Evolutionary conservation across 1,140 invertebrate genomes (phyloP), one percentile per base, ranked within the genome.

Genomic region (Calliopsis andreniformis): DNA sequence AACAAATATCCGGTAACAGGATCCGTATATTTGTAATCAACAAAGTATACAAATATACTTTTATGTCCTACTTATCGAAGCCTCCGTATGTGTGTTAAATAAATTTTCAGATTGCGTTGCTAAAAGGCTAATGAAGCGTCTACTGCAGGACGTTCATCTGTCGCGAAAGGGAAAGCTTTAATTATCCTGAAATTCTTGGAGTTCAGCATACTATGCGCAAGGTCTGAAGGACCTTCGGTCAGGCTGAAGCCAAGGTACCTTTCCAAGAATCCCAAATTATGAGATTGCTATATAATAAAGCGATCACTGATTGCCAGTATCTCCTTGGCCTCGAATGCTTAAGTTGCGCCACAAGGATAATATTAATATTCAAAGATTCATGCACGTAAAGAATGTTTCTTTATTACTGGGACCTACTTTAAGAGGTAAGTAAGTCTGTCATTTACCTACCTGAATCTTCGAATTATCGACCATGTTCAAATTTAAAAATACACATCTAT

Each of bases 131-230:
- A 5, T 39, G 10, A 3, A 39, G 4, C 10, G 35, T 39, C 35
- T 39, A 39, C 4, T 5, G 35, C 25, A 28, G 28, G 16, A 32
- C 14, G 16, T 56, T 16, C 28, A 28, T 18, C 25, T 32, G 55
- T 32, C 55, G 35, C 55, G 55, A 58, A 58, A 58, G 55, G 55
- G 55, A 58, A 58, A 58, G 55, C 55, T 58, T 58, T 35, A 58
- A 58, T 58, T 58, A 58, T 58, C 55, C 55, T 12, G 32, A 30
- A 58, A 58, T 58, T 28, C 55, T 58, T 35, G 55, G 55, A 35
- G 55, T 35, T 58, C 55, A 58, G 55, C 55, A 58, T 58, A 30
- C 32, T 30, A 30, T 32, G 55, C 55, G 55, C n/a, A 20, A 58
- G 55, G 32, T 35, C 35, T 58, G n/a, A 35, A 58, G 30, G 55